A percentile compares a stretch with the other conserved stretches of the same genome.
Conservation (phyloP, 2,797 vertebrate species). For the Notoglanidium macrostoma region DNA sequence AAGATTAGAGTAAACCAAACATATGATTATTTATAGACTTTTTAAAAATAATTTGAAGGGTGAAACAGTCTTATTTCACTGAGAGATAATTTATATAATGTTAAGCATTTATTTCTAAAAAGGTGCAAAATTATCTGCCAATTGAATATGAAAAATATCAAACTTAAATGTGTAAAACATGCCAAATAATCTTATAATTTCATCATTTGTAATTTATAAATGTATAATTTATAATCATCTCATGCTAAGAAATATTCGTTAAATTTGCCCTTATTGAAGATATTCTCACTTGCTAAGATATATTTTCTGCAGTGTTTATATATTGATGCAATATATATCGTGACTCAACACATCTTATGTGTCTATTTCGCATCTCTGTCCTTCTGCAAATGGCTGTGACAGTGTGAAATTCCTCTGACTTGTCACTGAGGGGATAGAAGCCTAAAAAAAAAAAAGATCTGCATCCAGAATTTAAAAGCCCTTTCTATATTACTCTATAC, state of each 20-base stretch:
- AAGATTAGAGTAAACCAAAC: background rate
- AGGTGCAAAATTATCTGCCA: background rate
- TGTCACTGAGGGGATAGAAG: conserved; percentile 71
- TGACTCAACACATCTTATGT: conserved; percentile 13
- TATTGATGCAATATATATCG: background rate
- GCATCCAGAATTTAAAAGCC: conserved; percentile 68
- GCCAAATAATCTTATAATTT: background rate
- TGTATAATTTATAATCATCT: background rate
- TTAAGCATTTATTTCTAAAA: background rate
- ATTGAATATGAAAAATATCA: background rate
- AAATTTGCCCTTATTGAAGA: background rate
- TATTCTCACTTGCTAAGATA: background rate
- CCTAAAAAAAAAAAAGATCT: conserved; percentile 76
- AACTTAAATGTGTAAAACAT: background rate
- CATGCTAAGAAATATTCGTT: background rate
- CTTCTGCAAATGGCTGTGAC: conserved; percentile 74
- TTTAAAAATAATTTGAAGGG: background rate
- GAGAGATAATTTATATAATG: background rate
- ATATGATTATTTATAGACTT: background rate
- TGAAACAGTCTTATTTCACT: background rate
- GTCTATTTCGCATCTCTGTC: conserved; percentile 63
- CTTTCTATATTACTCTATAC: conserved; percentile 74
- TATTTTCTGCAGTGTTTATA: background rate
- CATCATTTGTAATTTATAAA: too few relatives aligned
- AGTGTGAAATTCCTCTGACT: conserved; percentile 77